Evolutionary conservation across 1,140 invertebrate species (phyloP), one percentile per base, ranked within the genome.

Genomic region (Melanaphis sacchari): DNA sequence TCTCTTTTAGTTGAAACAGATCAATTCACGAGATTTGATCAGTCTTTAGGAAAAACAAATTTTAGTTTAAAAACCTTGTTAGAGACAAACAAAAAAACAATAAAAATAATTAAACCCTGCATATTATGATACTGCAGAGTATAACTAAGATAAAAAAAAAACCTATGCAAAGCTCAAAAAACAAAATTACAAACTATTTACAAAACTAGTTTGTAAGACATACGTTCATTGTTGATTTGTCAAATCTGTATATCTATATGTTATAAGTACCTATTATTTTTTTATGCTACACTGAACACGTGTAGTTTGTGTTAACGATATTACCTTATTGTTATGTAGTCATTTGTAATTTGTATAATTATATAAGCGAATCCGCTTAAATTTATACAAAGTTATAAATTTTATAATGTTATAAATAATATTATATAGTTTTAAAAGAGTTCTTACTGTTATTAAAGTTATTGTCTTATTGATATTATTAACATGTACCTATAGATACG

Each of bases 341-440:
- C 36, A 18, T 54, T 89, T 26, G 46, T 89, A 54, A 89, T 89
- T 52, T 52, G 21, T 89, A n/a, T 36, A 89, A 89, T 21, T 88
- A 88, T 38, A 38, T 46, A 88, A 88, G 18, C 31, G 41, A 88
- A 52, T 54, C 49, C 38, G 40, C 15, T 54, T 89, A 89, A 24
- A 54, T 54, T 26, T 89, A 89, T 89, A 89, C 15, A 49, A 18
- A 46, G 40, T 89, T 54, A 89, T 54, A 89, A 54, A 89, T 89
- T 36, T 54, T 89, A 54, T 40, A 54, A 89, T 89, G 49, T 54
- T 89, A 89, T 40, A 54, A 26, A 40, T 89, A 38, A 22, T 54
- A 87, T 46, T 87, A 89, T 89, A 89, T 52, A 89, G 88, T 89
- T 89, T 89, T 89, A 38, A 89, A 89, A 89, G n/a, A 89, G 11